A percentile compares a stretch with the other conserved stretches of the same genome.
These are phyloP conservation scores for Chrysina gloriosa DNA, from an alignment of 2,888 invertebrate genomes.

Conservation along the genomic window DNA sequence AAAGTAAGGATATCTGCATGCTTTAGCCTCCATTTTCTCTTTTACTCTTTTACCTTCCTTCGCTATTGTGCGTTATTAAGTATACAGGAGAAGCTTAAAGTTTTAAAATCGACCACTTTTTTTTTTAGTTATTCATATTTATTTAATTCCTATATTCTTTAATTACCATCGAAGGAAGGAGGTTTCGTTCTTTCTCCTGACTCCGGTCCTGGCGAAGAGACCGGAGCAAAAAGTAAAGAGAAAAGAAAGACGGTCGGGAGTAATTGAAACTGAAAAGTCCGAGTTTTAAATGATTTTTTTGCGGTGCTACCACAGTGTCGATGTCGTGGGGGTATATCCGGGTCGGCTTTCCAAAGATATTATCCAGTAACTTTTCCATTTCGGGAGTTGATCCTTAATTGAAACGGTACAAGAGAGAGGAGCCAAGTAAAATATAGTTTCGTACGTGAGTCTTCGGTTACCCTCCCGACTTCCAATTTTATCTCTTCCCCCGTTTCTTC, in stretches of 20 bases:
- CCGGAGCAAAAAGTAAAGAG: conserved; percentile 1
- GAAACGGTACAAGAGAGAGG: conserved; percentile 30
- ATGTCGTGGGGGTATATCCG: conserved; percentile 25
- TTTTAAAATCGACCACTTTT: too few relatives aligned
- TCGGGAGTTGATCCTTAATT: conserved; percentile 38
- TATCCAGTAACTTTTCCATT: conserved; percentile 37
- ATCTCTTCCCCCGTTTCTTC: background rate
- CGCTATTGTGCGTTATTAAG: too few relatives aligned
- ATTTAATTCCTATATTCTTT: too few relatives aligned
- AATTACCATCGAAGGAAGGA: too few relatives aligned
- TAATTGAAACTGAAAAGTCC: conserved; percentile 37
- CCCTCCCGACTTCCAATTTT: background rate
- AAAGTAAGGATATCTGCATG: too few relatives aligned
- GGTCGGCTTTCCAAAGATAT: conserved; percentile 33
- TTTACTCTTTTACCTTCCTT: too few relatives aligned
- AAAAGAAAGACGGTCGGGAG: background rate
- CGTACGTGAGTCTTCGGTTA: conserved; percentile 17
- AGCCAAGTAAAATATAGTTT: conserved; percentile 32
- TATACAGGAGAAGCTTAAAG: too few relatives aligned
- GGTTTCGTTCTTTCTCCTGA: too few relatives aligned
- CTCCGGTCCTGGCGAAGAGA: too few relatives aligned
- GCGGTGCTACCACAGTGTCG: conserved; percentile 9
- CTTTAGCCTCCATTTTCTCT: too few relatives aligned
- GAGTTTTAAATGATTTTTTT: conserved; percentile 36
- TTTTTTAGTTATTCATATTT: too few relatives aligned